Base-by-base conservation (phyloP, 2,113 vertebrate genomes). In the Lepus timidus region DNA sequence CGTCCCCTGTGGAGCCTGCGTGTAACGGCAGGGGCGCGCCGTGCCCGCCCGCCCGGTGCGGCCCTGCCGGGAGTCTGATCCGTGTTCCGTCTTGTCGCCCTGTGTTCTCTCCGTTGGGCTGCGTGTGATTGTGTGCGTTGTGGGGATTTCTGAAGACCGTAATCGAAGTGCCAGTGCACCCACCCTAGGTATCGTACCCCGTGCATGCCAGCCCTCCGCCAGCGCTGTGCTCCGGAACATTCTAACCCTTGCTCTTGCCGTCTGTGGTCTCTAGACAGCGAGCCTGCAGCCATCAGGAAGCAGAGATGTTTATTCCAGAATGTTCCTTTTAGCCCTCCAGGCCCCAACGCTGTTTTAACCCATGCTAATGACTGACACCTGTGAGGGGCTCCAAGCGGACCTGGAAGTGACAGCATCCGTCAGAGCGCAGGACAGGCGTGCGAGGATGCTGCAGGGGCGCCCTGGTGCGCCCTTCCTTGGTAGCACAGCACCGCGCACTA, bases 101-200 rank as follows among this genome's bases (percentile, higher is more conserved):
- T 98, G 97, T 97, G 98, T 98, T 98, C 97, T 98, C 98, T 98
- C 98, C 97, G 19, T 96, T 97, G 98, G 98, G 97, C 99, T 97
- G 98, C 98, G 97, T 98, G 98, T 99, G 98, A 97, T 97, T 98
- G 95, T 98, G 97, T 97, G 97, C 98, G 6, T 98, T 99, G 98
- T 99, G 98, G 98, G 98, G 98, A 98, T 98, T 95, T 98, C 98
- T 98, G 99, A 99, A 99, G 99, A 99, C 98, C 99, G 99, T 99
- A 98, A 98, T 98, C 98, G 99, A 98, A 99, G 99, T 99, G 99
- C 99, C 76, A 99, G 99, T 97, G 99, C 99, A 89, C 99, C 99
- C 96, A 98, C 99, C 93, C 98, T 99, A 99, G 99, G 99, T 99
- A 99, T 97, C 97, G 99, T 99, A 99, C 97, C 97, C 65, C 95